Evolutionary conservation across 2,113 vertebrate species (phyloP).

Genomic region (Gorilla gorilla): DNA sequence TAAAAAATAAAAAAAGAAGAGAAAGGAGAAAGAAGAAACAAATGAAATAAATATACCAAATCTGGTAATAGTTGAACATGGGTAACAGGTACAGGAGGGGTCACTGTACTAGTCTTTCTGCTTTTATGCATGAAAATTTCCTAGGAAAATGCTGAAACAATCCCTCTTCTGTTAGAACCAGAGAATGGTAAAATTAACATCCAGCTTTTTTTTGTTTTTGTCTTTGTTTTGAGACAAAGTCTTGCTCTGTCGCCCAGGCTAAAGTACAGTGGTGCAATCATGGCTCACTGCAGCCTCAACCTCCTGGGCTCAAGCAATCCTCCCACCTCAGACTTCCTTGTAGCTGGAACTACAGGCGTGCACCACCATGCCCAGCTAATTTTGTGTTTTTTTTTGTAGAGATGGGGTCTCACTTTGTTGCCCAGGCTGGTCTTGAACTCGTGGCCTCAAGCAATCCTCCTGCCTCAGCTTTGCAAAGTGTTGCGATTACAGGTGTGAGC

Average conservation of each 20-base stretch:
- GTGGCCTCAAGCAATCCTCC: not conserved
- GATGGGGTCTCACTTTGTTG: not conserved
- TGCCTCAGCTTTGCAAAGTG: not conserved
- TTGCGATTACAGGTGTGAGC: not conserved
- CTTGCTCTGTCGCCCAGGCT: not conserved
- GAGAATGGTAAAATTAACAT: not conserved
- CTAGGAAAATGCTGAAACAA: not conserved
- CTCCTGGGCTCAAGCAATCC: not conserved
- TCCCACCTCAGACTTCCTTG: not conserved
- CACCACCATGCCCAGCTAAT: not conserved
- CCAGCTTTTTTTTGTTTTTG: not conserved
- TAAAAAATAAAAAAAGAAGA: not conserved
- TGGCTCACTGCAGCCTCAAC: not conserved
- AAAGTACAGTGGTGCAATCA: not conserved
- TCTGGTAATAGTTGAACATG: no score
- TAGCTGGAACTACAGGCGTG: not conserved
- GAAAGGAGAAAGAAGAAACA: not conserved
- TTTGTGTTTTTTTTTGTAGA: not conserved
- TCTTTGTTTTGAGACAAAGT: not conserved
- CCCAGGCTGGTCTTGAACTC: not conserved
- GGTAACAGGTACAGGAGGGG: not conserved
- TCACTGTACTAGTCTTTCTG: not conserved
- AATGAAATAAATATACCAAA: not conserved
- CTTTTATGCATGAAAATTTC: not conserved
- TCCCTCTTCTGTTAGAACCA: not conserved